A percentile compares a stretch with the other conserved stretches of the same genome.
phyloP scores from a whole-genome alignment of 1,140 invertebrate species.

The Ips typographus region DNA sequence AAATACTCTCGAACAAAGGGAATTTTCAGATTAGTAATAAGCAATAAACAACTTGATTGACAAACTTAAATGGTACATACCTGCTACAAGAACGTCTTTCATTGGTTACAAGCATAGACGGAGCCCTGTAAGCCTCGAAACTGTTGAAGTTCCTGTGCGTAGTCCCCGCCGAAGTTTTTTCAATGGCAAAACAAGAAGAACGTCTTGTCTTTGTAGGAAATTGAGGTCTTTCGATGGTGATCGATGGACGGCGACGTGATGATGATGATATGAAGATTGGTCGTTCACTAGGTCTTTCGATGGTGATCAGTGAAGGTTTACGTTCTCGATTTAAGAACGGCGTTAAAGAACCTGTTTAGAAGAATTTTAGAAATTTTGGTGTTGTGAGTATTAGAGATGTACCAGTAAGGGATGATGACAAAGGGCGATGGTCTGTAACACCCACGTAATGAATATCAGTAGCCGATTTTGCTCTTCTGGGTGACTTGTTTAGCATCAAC shows the following conservation, averaged over 20 bases:
- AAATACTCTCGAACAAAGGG: too few relatives aligned
- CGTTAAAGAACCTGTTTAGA: conserved; percentile 3
- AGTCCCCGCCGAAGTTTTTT: conserved; percentile 23
- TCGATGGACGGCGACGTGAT: conserved; percentile 41
- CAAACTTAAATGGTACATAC: background rate
- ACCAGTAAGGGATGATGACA: conserved; percentile 41
- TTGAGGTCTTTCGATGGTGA: conserved; percentile 43
- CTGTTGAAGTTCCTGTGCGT: conserved; percentile 48
- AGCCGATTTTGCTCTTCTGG: conserved; percentile 75
- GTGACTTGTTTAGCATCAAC: conserved; percentile 60
- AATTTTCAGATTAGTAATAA: too few relatives aligned
- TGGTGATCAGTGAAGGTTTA: conserved; percentile 38
- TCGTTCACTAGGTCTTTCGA: conserved; percentile 32
- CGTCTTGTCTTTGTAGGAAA: conserved; percentile 37
- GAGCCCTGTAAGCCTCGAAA: conserved; percentile 26
- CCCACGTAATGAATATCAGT: conserved; percentile 78
- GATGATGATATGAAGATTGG: conserved; percentile 30
- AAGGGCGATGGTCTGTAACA: conserved; percentile 42
- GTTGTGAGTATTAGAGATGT: conserved; percentile 11
- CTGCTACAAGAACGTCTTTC: conserved; percentile 1
- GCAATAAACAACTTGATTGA: too few relatives aligned
- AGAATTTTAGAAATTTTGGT: background rate
- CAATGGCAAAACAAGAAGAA: conserved; percentile 46
- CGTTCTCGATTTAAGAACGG: background rate
- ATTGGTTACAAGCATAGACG: background rate